phyloP scores from a whole-genome alignment of 2,113 vertebrate genomes.

The Hyaena hyaena region DNA sequence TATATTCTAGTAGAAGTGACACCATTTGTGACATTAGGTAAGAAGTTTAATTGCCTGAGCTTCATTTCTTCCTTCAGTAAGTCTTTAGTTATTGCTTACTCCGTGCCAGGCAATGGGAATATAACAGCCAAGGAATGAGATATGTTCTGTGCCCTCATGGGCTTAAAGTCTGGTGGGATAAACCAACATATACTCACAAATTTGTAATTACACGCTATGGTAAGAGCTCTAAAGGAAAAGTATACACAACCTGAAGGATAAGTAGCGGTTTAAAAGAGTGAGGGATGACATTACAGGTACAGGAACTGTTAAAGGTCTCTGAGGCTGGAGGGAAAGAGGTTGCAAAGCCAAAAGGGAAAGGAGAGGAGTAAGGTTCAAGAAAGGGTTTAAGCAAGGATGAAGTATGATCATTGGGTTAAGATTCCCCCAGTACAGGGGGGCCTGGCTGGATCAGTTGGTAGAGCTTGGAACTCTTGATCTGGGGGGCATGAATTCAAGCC shows the following conservation, averaged over 20 bases:
- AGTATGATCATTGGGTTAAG: background rate
- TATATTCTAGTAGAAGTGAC: background rate
- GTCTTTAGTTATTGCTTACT: background rate
- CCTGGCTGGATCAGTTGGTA: background rate
- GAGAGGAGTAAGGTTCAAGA: background rate
- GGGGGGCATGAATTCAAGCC: background rate
- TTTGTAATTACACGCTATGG: background rate
- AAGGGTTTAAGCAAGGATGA: background rate
- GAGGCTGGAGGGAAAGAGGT: background rate
- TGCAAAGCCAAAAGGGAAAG: background rate
- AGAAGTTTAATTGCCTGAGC: conserved; percentile 5
- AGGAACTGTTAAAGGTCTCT: background rate
- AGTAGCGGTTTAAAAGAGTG: background rate
- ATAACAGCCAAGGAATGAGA: background rate
- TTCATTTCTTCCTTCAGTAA: background rate
- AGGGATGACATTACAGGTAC: background rate
- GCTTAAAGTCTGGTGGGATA: background rate
- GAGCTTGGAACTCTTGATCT: background rate
- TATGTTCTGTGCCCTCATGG: background rate
- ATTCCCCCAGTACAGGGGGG: background rate
- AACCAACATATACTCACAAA: background rate
- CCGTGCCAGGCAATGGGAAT: background rate
- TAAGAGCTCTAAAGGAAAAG: background rate
- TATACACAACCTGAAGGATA: background rate
- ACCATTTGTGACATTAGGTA: background rate